phyloP scores from a whole-genome alignment of 2,888 invertebrate genomes.

The Phortica magna region DNA sequence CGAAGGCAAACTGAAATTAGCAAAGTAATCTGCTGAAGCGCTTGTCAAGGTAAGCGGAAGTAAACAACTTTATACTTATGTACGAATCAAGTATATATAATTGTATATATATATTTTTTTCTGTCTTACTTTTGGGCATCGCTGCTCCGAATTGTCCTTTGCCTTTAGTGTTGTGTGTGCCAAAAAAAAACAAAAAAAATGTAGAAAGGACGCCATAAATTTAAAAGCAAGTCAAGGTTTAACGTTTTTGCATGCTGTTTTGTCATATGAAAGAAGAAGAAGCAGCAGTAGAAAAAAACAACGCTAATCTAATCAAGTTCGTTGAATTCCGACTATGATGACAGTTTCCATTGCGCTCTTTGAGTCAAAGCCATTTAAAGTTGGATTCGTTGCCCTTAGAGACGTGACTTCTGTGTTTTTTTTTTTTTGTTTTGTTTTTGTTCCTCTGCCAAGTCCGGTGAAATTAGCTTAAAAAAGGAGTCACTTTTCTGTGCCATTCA shows the following conservation, averaged over 20 bases:
- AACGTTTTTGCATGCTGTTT: background rate
- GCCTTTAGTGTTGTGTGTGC: background rate
- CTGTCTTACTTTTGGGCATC: background rate
- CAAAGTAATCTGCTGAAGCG: background rate
- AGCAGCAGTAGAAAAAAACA: background rate
- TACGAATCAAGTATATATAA: background rate
- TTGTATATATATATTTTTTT: background rate
- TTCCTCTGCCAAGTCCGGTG: too few relatives aligned
- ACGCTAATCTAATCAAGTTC: background rate
- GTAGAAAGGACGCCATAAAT: background rate
- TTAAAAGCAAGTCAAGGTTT: conserved; percentile 9
- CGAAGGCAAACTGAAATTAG: conserved; percentile 12
- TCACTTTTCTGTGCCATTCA: too few relatives aligned
- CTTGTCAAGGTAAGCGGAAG: conserved; percentile 14
- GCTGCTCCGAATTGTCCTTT: background rate
- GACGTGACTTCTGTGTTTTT: too few relatives aligned
- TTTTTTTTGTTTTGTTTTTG: too few relatives aligned
- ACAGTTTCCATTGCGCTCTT: too few relatives aligned
- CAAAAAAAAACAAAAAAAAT: background rate
- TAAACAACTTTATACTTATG: conserved; percentile 4
- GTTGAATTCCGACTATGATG: background rate
- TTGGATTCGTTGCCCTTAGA: too few relatives aligned
- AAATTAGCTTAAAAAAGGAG: too few relatives aligned
- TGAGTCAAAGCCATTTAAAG: too few relatives aligned
- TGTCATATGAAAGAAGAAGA: too few relatives aligned